Base-by-base conservation (phyloP, 2,797 vertebrate genomes). In the Choloepus didactylus region DNA sequence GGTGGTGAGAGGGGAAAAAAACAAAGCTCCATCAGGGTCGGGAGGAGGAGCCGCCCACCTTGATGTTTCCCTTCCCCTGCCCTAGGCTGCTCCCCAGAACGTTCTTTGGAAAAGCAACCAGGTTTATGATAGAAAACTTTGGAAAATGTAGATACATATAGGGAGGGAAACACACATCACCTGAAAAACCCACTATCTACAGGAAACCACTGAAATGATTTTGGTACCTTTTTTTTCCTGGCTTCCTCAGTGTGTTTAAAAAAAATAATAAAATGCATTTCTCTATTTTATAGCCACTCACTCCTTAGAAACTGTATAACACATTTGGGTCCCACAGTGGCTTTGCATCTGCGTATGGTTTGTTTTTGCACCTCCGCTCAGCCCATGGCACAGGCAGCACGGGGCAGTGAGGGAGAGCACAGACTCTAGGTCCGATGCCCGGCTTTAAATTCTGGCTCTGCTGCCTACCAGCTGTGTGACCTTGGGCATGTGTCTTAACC, bases 1-100 rank as follows among this genome's bases (percentile, higher is more conserved):
- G 0, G 31, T 6, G 0, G 92, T 2, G 0, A 79, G 60, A 85
- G 29, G 60, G 21, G 82, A 75, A 67, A 69, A 84, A 44, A 31
- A 44, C 41, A 44, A 44, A 44, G 41, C 19, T 19, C 0, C 1
- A 4, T 96, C 38, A 97, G 70, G 9, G 15, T 46, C 31, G 6
- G 46, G 41, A 35, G 21, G 0, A 1, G 38, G 41, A 46, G 27
- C 1, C 3, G 11, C 16, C n/a, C n/a, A 2, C 64, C 21, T 54
- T 35, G 0, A 11, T 2, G 18, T 44, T 64, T 23, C 62, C 15
- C 29, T 2, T 7, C 80, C 51, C 56, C 2, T 4, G 4, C 14
- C 35, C 59, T 0, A 0, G 75, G 77, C 56, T 44, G 8, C 3
- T 56, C 54, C 38, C 66, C 46, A n/a, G 9, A 44, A 25, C 0